Percentiles rank a stretch among this genome's conserved stretches.
These are phyloP conservation scores for Cephus spinipes DNA, from an alignment of 2,888 invertebrate genomes.

Conservation along the genomic window DNA sequence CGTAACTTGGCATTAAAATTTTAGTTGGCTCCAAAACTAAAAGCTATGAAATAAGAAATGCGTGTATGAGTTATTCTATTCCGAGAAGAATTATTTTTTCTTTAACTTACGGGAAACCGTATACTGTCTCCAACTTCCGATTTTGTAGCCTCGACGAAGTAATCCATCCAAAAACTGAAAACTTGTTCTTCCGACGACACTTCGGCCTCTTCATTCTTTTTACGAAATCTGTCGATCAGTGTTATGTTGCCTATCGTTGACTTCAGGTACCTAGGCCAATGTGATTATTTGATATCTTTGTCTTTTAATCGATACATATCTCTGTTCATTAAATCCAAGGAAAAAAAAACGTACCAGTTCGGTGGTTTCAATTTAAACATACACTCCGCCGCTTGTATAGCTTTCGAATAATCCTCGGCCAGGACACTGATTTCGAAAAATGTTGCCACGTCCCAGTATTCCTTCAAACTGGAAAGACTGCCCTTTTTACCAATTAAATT, in stretches of 20 bases:
- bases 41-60: conserved; percentile 69
- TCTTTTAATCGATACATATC: not conserved
- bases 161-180: conserved; percentile 98
- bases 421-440: conserved; percentile 98
- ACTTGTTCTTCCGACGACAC: conserved; percentile 86
- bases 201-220: conserved; percentile 79
- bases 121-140: conserved; percentile 83
- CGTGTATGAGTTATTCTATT: conserved; percentile 38
- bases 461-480: conserved; percentile 88
- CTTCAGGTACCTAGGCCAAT: conserved; percentile 82
- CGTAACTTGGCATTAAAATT: conserved; percentile 94
- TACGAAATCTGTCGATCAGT: conserved; percentile 91
- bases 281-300: not conserved
- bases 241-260: conserved; percentile 97
- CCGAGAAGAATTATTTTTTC: conserved; percentile 41
- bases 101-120: conserved; percentile 83
- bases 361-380: conserved; percentile 93
- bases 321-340: not conserved
- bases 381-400: conserved; percentile 95
- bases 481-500: conserved; percentile 98
- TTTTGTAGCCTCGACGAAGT: conserved; percentile 94
- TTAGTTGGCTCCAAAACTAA: conserved; percentile 92
- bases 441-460: conserved; percentile 99
- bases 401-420: conserved; percentile 96
- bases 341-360: conserved; percentile 73